phyloP scores from a whole-genome alignment of 2,888 invertebrate genomes.

The Hypselothyrea guttata region DNA sequence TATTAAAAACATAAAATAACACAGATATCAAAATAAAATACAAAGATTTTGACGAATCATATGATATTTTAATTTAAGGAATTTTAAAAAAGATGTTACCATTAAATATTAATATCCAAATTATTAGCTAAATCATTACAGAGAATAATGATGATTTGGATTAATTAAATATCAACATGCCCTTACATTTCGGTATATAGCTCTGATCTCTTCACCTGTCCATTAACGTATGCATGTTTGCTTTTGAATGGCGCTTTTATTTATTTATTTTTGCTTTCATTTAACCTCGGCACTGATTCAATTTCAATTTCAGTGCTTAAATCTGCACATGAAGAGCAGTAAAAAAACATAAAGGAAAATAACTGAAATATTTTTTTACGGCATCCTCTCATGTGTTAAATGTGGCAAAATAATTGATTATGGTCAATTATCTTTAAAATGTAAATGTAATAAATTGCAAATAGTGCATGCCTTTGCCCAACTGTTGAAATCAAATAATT shows the following conservation, averaged over 20 bases:
- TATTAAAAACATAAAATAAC: constrained; percentile 12
- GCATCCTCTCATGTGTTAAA: constrained; percentile 55
- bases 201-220: constrained; percentile 37
- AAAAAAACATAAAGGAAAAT: constrained; percentile 5
- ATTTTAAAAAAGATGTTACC: too few relatives aligned
- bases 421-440: constrained; percentile 66
- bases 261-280: constrained; percentile 7
- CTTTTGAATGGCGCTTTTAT: constrained; percentile 10
- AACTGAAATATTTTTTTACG: constrained; percentile 36
- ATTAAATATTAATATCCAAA: too few relatives aligned
- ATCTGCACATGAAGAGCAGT: constrained; percentile 18
- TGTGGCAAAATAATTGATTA: constrained; percentile 77
- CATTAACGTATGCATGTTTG: constrained; percentile 32
- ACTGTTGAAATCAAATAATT: constrained; percentile 7
- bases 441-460: constrained; percentile 49
- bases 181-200: neutral
- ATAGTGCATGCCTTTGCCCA: constrained; percentile 15
- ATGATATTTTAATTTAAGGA: too few relatives aligned
- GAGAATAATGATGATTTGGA: neutral
- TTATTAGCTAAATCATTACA: too few relatives aligned
- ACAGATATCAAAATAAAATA: constrained; percentile 36
- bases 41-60: too few relatives aligned
- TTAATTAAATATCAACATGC: too few relatives aligned
- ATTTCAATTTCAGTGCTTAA: constrained; percentile 45
- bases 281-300: constrained; percentile 36